These are phyloP conservation scores for Sycobia sp. DNA, from an alignment of 1,140 invertebrate species.

Conservation along the genomic window DNA sequence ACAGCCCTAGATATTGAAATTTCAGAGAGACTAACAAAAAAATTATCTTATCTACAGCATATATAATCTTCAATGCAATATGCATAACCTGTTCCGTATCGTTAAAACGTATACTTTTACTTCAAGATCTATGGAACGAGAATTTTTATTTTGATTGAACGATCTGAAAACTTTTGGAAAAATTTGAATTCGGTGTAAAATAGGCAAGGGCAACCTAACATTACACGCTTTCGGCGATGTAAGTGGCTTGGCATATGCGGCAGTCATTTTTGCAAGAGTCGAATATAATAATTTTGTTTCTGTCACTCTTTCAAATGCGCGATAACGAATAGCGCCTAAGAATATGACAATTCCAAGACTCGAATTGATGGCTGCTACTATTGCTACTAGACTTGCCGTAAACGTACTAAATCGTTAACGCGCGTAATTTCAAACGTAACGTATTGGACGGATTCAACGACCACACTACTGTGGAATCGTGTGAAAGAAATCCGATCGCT, in stretches of 20 bases:
- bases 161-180: constrained; percentile 27
- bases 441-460: not conserved
- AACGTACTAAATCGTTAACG: not conserved
- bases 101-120: constrained; percentile 36
- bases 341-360: not conserved
- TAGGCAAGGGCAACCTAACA: not conserved
- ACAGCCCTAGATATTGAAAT: not conserved
- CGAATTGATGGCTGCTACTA: not conserved
- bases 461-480: not conserved
- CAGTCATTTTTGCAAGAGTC: not conserved
- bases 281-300: not conserved
- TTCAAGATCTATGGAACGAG: constrained; percentile 32
- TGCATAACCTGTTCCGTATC: constrained; percentile 35
- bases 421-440: not conserved
- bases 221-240: constrained; percentile 4
- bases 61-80: constrained; percentile 42
- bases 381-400: too few species aligned
- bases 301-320: not conserved
- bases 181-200: constrained; percentile 10
- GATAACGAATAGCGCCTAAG: not conserved
- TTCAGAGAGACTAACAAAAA: constrained; percentile 17
- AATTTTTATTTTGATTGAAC: constrained; percentile 12
- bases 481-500: not conserved
- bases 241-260: not conserved
- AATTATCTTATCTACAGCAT: constrained; percentile 3